Evolutionary conservation across 2,888 invertebrate genomes (phyloP), one percentile per base, ranked within the genome.

Genomic region (Physocephala rufipes): DNA sequence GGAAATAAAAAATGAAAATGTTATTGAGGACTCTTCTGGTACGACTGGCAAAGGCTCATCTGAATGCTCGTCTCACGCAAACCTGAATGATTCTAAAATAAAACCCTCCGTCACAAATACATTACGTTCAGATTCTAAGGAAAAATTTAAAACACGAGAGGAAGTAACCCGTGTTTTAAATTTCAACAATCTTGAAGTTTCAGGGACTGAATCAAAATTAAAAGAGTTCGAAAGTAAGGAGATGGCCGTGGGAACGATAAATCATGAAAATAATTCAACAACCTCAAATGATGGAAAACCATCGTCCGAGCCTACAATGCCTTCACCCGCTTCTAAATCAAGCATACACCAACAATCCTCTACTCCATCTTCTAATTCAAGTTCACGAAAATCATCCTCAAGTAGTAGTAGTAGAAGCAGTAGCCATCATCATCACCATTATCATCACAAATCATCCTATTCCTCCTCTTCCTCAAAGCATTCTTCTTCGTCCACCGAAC

Each of bases 161-260:
- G 85, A 85, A 70, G 83, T 86, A 9, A 78, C 84, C 28, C 79
- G 86, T 49, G 81, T 84, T 45, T 75, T 86, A 21, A 80, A 81
- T 76, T 86, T 86, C 55, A 79, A 73, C 15, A 73, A 64, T 36
- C 66, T n/a, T 2, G 63, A 47, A 49, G 7, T 74, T 36, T 63
- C 67, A 24, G 71, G 15, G 9, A 69, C 71, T 26, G 61, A 70
- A 62, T 58, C 61, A 19, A 72, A 69, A 26, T 13, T 69, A 3
- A 71, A 69, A 43, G 74, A 76, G 36, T 19, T 30, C 13, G 36
- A 36, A 9, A 36, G 36, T 36, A 53, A 68, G 24, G 61, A 68
- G 49, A 55, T 12, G 30, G 19, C 47, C 28, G 51, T 43, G n/a
- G 53, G 26, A 26, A 19, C 61, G 68, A 75, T 73, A 67, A 72